A percentile compares a stretch with the other conserved stretches of the same genome.
phyloP scores from a whole-genome alignment of 2,113 vertebrate genomes.

The Neolamprologus sp. region DNA sequence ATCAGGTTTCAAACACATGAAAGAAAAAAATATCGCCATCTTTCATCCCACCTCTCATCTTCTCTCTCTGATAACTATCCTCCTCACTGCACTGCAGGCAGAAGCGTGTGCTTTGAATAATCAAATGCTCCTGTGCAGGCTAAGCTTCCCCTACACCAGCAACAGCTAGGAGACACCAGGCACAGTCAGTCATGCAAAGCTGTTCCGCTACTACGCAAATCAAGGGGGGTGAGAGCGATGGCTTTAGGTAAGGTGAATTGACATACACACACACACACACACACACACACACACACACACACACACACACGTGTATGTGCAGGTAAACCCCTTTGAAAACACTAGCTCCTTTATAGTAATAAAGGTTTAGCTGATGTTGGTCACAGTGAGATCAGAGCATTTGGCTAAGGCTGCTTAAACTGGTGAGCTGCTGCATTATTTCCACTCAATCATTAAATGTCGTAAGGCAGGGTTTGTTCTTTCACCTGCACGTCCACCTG shows the following conservation, averaged over 20 bases:
- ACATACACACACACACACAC: not conserved
- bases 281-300: fast-evolving
- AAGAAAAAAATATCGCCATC: not conserved
- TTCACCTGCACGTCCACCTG: not conserved
- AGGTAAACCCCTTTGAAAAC: not conserved
- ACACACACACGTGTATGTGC: not conserved
- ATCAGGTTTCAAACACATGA: not conserved
- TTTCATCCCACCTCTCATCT: not conserved
- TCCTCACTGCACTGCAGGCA: not conserved
- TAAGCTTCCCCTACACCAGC: not conserved
- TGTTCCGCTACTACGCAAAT: slow-evolving; percentile 59
- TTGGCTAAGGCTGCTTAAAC: not conserved
- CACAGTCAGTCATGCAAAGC: slow-evolving; percentile 52
- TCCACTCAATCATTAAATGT: not conserved
- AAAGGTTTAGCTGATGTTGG: not conserved
- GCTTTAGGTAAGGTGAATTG: not conserved
- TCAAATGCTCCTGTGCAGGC: slow-evolving; percentile 28
- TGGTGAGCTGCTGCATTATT: not conserved
- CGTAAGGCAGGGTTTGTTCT: not conserved
- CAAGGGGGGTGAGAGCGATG: not conserved
- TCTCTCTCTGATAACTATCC: not conserved
- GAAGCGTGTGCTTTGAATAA: slow-evolving; percentile 45
- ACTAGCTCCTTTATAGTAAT: not conserved
- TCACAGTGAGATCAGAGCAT: not conserved
- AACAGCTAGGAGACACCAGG: slow-evolving; percentile 22